phyloP scores from a whole-genome alignment of 2,888 invertebrate genomes.

The Thymelicus lineola region DNA sequence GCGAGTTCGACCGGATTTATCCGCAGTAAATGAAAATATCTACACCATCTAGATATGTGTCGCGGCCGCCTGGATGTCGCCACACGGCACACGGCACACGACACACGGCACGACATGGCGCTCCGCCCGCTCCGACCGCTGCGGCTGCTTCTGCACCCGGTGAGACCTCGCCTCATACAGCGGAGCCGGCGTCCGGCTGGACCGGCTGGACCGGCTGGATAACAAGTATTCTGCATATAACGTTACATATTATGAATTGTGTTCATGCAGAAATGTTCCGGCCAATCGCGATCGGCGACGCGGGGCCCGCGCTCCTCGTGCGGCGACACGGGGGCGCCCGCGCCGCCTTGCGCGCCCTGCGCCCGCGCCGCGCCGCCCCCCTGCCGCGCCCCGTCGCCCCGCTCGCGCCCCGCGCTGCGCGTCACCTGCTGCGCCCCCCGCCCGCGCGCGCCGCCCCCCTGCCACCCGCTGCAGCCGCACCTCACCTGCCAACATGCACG shows the following conservation, averaged over 20 bases:
- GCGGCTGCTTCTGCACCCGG: neutral
- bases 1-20: too few relatives aligned
- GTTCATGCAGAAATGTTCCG: conserved; percentile 13
- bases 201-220: too few relatives aligned
- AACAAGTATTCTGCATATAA: neutral
- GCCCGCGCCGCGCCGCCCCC: conserved; percentile 18
- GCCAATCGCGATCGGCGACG: neutral
- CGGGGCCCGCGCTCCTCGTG: conserved; percentile 27
- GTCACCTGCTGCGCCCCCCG: conserved; percentile 42
- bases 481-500: conserved; percentile 22
- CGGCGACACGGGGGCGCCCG: neutral
- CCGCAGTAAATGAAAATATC: neutral
- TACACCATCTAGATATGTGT: conserved; percentile 7
- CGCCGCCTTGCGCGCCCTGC: conserved; percentile 29
- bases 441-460: conserved; percentile 35
- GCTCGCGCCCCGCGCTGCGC: conserved; percentile 38
- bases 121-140: neutral
- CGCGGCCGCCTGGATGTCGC: conserved; percentile 3
- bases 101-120: conserved; percentile 11
- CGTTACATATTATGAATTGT: neutral
- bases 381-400: conserved; percentile 35
- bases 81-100: neutral
- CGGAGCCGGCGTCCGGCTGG: too few relatives aligned
- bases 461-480: conserved; percentile 23
- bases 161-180: too few relatives aligned